Evolutionary conservation across 2,797 vertebrate genomes (phyloP).

Genomic region (Acrossocheilus fasciatus): DNA sequence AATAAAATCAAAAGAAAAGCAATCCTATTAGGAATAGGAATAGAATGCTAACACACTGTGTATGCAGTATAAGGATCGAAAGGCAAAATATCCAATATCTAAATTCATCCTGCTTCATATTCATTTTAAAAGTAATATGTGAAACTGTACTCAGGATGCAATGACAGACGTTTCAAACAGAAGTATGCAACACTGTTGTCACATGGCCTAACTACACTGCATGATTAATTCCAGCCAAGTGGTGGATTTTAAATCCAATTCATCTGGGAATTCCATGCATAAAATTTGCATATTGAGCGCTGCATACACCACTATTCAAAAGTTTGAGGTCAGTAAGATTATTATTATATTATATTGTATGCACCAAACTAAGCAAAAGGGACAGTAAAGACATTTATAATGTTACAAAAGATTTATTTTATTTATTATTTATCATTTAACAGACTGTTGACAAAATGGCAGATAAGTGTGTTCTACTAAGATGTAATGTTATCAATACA

Average conservation of each 20-base stretch:
- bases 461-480: background rate
- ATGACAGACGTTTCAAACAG: background rate
- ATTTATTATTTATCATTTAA: constrained; percentile 22
- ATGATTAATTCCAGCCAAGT: constrained; percentile 15
- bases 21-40: background rate
- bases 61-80: background rate
- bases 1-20: background rate
- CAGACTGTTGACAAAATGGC: constrained; percentile 23
- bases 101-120: background rate
- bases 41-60: background rate
- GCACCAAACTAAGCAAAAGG: background rate
- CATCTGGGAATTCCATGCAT: constrained; percentile 5
- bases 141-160: background rate
- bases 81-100: background rate
- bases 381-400: background rate
- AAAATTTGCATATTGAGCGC: constrained; percentile 18
- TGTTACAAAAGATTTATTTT: background rate
- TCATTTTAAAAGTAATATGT: background rate
- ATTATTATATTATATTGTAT: background rate
- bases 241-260: constrained; percentile 24
- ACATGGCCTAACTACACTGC: background rate
- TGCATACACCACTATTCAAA: background rate
- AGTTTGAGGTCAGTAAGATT: background rate
- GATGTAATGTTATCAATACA: background rate
- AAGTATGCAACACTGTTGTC: background rate